Base-by-base conservation (phyloP, 2,113 vertebrate species). In the Cyphomyrus discorhynchus region DNA sequence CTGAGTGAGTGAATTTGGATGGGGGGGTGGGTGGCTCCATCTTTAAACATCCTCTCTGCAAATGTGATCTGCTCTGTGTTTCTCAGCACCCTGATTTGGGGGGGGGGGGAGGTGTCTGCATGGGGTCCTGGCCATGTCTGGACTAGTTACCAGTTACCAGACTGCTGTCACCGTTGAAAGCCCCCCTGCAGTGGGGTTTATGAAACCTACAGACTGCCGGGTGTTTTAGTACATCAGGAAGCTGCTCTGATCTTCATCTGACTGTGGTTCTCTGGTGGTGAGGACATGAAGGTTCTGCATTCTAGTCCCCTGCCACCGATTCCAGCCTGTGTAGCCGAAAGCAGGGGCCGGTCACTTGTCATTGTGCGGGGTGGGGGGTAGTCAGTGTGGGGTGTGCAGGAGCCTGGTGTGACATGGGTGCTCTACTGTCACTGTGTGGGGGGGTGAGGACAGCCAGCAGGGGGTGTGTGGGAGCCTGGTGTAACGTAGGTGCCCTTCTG, bases 11-110 rank as follows among this genome's bases (percentile, higher is more conserved):
- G 62, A 70, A 31, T 70, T 27, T 62, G 56, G 24, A 9, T 39
- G 11, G 24, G 89, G 49, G 50, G 31, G 39, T 9, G 74, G 31
- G 27, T 9, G 56, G 45, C 15, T 66, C 82, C 24, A 42, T 66
- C 47, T 85, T 49, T 88, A 88, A 77, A 83, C 62, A 84, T 83
- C 90, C 52, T 47, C 52, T 19, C 77, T 62, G 45, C 86, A 49
- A 83, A 87, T 46, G 58, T 47, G 82, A 84, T 84, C 74, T 88
- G 49, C 85, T 90, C 45, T 49, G 83, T 90, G 56, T 90, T 88
- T 66, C 35, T 49, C 52, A 39, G 19, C 50, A 39, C 47, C 77
- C 50, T 84, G 82, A 80, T 80, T 80, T 42, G 21, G 45, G 45
- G 19, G 42, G 45, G 19, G 42, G 82, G 19, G 21, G 19, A 0